These are phyloP conservation scores for Hystrix cristata DNA, from an alignment of 2,113 vertebrate genomes.

Conservation along the genomic window DNA sequence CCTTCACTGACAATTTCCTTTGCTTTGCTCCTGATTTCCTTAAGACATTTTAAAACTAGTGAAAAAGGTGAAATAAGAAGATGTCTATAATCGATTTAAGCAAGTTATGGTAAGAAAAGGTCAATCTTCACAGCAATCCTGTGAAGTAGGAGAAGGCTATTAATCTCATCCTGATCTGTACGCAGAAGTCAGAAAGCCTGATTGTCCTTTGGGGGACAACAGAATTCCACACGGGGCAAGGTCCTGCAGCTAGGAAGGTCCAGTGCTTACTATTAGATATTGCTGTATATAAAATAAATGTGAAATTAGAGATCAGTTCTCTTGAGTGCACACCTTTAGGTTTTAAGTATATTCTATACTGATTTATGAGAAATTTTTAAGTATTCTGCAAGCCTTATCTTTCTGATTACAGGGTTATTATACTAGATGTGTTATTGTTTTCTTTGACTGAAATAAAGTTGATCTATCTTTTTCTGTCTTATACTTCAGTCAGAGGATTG, in stretches of 20 bases:
- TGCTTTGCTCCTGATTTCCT: constrained; percentile 52
- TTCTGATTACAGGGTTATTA: constrained; percentile 48
- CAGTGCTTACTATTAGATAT: not conserved
- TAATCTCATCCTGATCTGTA: constrained; percentile 51
- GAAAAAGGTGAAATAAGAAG: constrained; percentile 53
- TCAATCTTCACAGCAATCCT: constrained; percentile 29
- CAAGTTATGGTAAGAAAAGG: constrained; percentile 41
- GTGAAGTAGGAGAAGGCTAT: not conserved
- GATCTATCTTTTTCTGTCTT: not conserved
- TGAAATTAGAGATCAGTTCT: not conserved
- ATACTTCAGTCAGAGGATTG: not conserved
- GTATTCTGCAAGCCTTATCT: not conserved
- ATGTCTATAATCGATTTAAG: constrained; percentile 50
- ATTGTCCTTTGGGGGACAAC: not conserved
- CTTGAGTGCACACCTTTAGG: not conserved
- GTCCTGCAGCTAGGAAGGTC: not conserved
- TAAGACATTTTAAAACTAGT: constrained; percentile 52
- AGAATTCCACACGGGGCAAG: not conserved
- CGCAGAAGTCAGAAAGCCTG: constrained; percentile 20
- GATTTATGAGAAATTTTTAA: constrained; percentile 25
- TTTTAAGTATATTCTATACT: not conserved
- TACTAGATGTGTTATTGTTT: not conserved
- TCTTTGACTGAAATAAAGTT: constrained; percentile 41
- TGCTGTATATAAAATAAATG: not conserved
- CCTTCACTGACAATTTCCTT: constrained; percentile 35